Percentiles rank a stretch among this genome's conserved stretches.
These are phyloP conservation scores for Ceriagrion tenellum DNA, from an alignment of 2,888 invertebrate genomes.

Conservation along the genomic window DNA sequence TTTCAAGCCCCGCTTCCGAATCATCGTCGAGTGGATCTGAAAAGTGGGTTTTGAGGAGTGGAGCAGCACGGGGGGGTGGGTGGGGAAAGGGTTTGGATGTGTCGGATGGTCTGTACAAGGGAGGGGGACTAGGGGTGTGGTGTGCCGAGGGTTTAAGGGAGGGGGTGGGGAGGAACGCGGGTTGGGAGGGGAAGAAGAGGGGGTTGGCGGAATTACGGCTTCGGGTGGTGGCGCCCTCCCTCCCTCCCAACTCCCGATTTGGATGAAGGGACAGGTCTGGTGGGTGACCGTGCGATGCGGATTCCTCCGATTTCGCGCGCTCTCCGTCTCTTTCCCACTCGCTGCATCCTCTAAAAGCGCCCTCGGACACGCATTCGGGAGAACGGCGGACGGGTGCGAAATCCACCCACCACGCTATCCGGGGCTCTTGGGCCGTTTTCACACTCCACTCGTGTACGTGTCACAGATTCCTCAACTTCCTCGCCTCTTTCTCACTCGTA, in stretches of 20 bases:
- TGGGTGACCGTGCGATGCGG: neutral
- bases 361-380: neutral
- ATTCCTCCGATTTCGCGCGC: neutral
- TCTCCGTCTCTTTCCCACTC: neutral
- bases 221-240: too few species aligned
- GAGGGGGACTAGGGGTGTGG: neutral
- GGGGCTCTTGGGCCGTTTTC: neutral
- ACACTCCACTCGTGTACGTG: neutral
- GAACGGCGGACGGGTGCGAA: too few species aligned
- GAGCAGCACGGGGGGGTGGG: neutral
- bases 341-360: neutral
- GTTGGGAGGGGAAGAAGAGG: neutral
- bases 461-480: neutral
- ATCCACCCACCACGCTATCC: too few species aligned
- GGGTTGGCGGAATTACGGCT: constrained; percentile 6
- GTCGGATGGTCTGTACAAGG: neutral
- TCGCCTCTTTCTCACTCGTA: neutral
- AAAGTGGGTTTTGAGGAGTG: constrained; percentile 46
- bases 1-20: constrained; percentile 56
- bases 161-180: neutral
- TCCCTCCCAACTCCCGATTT: too few species aligned
- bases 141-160: neutral
- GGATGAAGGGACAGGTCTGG: neutral
- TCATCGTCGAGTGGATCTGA: constrained; percentile 52
- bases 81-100: neutral